Conservation (phyloP, 2,888 invertebrate species). For the Pseudolycoriella hygida region DNA sequence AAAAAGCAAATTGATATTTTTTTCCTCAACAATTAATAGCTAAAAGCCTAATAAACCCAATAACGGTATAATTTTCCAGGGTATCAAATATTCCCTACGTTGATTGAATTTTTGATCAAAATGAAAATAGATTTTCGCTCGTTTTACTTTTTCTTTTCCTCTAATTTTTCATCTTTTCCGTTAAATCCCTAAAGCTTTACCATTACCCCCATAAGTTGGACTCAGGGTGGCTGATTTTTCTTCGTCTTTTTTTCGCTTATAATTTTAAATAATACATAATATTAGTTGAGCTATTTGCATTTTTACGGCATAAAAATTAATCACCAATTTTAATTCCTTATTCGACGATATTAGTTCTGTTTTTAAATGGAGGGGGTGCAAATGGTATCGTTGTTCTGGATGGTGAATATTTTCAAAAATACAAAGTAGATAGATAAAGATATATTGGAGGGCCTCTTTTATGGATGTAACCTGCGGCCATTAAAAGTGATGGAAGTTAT, state of each 20-base stretch:
- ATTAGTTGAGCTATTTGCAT: conserved; percentile 11
- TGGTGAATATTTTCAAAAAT: neutral
- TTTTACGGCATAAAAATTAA: conserved; percentile 14
- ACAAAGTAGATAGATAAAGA: neutral
- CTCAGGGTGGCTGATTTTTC: too few relatives aligned
- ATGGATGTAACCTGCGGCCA: conserved; percentile 1
- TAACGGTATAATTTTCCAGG: neutral
- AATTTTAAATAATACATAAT: neutral
- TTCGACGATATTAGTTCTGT: conserved; percentile 1
- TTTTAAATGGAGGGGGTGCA: neutral
- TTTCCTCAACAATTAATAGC: neutral
- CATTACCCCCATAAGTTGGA: neutral
- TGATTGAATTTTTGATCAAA: conserved; percentile 5
- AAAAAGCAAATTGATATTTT: neutral
- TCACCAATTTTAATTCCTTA: conserved; percentile 14
- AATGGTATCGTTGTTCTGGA: neutral
- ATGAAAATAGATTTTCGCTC: conserved; percentile 3
- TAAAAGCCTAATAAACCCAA: neutral
- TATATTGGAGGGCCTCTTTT: neutral
- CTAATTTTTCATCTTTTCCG: too few relatives aligned
- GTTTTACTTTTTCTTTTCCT: too few relatives aligned
- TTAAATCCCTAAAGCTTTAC: neutral
- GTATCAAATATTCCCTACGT: conserved; percentile 1
- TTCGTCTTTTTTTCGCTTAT: neutral
- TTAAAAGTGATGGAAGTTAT: conserved; percentile 3